A percentile compares a stretch with the other conserved stretches of the same genome.
Evolutionary conservation across 2,888 invertebrate genomes (phyloP).

Genomic region (Pachydiplax longipennis): DNA sequence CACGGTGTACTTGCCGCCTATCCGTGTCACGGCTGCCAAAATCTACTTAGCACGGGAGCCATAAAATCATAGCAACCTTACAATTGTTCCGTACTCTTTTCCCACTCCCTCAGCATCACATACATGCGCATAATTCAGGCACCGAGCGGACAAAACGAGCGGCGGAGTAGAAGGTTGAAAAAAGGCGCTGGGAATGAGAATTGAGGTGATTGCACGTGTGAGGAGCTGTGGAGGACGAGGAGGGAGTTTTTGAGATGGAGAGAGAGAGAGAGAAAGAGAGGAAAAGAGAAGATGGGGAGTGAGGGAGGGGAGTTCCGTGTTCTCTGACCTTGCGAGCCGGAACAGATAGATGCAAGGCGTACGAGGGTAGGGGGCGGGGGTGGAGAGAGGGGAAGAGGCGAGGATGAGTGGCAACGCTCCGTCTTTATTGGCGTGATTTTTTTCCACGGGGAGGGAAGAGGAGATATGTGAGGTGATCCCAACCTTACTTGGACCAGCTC

Average conservation of each 20-base stretch:
- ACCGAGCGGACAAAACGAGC: background rate
- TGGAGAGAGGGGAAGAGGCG: background rate
- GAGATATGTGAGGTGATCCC: conserved; percentile 19
- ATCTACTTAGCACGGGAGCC: no score
- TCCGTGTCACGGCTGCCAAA: no score
- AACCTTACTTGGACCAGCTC: conserved; percentile 23
- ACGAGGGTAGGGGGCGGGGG: background rate
- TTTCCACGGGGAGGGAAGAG: background rate
- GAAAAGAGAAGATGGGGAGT: background rate
- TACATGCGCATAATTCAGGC: background rate
- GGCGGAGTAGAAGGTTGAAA: background rate
- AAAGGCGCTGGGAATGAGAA: conserved; percentile 28
- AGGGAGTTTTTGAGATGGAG: background rate
- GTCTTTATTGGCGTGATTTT: background rate
- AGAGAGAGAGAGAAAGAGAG: background rate
- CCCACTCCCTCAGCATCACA: background rate
- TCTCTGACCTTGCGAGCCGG: conserved; percentile 43
- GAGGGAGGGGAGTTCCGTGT: conserved; percentile 29
- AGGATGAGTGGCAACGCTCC: background rate
- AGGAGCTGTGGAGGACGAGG: background rate
- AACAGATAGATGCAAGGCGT: conserved; percentile 7
- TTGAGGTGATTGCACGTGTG: conserved; percentile 36
- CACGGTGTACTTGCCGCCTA: no score
- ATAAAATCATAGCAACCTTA: no score
- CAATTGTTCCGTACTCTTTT: no score